These are phyloP conservation scores for Tachysurus fulvidraco DNA, from an alignment of 2,113 vertebrate genomes.

Conservation along the genomic window DNA sequence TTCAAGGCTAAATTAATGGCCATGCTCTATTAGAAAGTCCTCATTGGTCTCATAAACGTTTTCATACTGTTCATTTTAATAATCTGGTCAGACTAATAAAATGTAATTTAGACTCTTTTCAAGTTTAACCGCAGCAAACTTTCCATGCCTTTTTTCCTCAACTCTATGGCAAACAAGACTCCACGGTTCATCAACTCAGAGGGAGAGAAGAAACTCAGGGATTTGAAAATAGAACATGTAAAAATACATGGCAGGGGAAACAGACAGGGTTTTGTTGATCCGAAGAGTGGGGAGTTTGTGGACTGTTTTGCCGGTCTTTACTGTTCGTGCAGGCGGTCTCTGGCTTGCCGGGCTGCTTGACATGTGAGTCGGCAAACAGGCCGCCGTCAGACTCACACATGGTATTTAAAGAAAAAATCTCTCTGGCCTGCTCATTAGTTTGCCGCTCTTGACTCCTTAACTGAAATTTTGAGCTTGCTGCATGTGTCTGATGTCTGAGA, in stretches of 20 bases:
- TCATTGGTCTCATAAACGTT: slow-evolving; percentile 36
- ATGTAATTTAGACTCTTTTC: slow-evolving; percentile 67
- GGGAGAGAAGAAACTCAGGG: slow-evolving; percentile 44
- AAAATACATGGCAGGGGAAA: slow-evolving; percentile 68
- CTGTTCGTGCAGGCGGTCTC: slow-evolving; percentile 55
- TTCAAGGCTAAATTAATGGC: slow-evolving; percentile 21
- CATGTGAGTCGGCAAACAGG: background rate
- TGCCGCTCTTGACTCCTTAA: slow-evolving; percentile 11
- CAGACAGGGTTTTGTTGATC: slow-evolving; percentile 71
- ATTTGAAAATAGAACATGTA: slow-evolving; percentile 71
- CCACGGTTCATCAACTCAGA: slow-evolving; percentile 55
- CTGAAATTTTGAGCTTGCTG: slow-evolving; percentile 6
- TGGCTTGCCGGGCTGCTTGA: slow-evolving; percentile 33
- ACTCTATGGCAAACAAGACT: slow-evolving; percentile 67
- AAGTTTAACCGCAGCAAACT: slow-evolving; percentile 68
- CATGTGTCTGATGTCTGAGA: too few relatives aligned
- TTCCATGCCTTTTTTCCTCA: slow-evolving; percentile 65
- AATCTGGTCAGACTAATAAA: slow-evolving; percentile 69
- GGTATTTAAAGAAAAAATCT: slow-evolving; percentile 34
- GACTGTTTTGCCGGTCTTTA: slow-evolving; percentile 62
- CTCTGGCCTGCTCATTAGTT: slow-evolving; percentile 35
- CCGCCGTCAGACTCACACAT: slow-evolving; percentile 21
- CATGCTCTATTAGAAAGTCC: slow-evolving; percentile 34
- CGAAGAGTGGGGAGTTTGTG: slow-evolving; percentile 66
- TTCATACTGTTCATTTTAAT: slow-evolving; percentile 63